Evolutionary conservation across 2,113 vertebrate species (phyloP).

Genomic region (Sminthopsis crassicaudata): DNA sequence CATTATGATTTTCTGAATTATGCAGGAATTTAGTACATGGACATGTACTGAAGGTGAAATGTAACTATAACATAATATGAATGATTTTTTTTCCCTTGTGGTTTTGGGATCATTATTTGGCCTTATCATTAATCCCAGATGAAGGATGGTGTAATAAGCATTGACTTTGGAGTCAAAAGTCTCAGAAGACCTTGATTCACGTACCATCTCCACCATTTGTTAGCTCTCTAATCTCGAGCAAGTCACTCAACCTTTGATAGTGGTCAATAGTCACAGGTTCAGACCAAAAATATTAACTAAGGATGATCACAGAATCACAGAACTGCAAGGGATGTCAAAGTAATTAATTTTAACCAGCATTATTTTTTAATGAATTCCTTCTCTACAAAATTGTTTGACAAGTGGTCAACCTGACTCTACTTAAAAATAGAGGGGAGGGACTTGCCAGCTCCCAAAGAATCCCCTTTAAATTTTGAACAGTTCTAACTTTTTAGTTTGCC

Average conservation of each 20-base stretch:
- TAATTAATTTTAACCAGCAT: neutral
- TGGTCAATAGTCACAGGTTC: neutral
- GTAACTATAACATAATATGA: neutral
- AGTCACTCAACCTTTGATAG: neutral
- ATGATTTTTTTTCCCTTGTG: neutral
- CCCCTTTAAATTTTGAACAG: neutral
- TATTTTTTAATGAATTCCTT: neutral
- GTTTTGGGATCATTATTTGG: neutral
- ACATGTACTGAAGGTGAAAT: neutral
- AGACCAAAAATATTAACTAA: neutral
- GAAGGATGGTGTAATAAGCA: neutral
- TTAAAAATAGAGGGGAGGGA: neutral
- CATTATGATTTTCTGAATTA: conserved; percentile 29
- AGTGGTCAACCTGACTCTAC: neutral
- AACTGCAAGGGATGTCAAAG: neutral
- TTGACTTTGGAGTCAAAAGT: neutral
- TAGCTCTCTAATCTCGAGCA: neutral
- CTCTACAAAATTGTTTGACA: neutral
- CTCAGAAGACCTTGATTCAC: neutral
- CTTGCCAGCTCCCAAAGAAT: neutral
- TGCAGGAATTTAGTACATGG: neutral
- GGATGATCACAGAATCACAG: neutral
- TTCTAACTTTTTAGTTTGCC: neutral
- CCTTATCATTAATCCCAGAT: neutral
- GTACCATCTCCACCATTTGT: neutral